Evolutionary conservation across 2,888 invertebrate species (phyloP), one percentile per base, ranked within the genome.

Genomic region (Melieria omissa): DNA sequence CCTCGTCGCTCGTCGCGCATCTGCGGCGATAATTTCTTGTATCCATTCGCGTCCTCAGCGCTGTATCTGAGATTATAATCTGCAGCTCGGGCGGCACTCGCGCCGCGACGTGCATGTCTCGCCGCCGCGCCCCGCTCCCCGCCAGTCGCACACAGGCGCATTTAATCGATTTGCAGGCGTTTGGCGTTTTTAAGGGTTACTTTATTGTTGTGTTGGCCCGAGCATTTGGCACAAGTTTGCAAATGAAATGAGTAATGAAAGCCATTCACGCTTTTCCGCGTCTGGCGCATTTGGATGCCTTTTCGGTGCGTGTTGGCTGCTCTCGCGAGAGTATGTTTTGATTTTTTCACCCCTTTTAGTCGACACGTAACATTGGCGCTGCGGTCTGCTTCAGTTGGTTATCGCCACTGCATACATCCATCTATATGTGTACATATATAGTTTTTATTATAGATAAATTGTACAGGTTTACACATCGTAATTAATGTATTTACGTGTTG

Each of bases 381-480:
- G 29, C 29, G 29, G 29, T 29, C 3, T 29, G 29, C 29, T 29
- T 3, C 1, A 29, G 29, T 29, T 29, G 29, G 29, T 29, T 29
- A 29, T 29, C 29, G 29, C 29, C 41, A 55, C 10, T 57, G 12
- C 42, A 10, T 41, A 42, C 58, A 58, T 29, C 14, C 29, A 41
- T 49, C 58, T 41, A 58, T 29, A 58, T 12, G 41, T 58, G 14
- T 60, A 58, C 14, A 45, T 29, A 58, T 46, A 45, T 29, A 29
- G n/a, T 65, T 62, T 65, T 64, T 73, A 70, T 64, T 66, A 54
- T 70, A 73, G 70, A 73, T 73, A 67, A 66, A 47, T 72, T 69
- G 46, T 63, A 60, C 73, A 73, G 73, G 73, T 73, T 73, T 70
- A 67, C 70, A 64, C 55, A 62, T 66, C 67, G 62, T 68, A 68